Evolutionary conservation across 2,113 vertebrate species (phyloP).

Genomic region (Dendropsophus ebraccatus): DNA sequence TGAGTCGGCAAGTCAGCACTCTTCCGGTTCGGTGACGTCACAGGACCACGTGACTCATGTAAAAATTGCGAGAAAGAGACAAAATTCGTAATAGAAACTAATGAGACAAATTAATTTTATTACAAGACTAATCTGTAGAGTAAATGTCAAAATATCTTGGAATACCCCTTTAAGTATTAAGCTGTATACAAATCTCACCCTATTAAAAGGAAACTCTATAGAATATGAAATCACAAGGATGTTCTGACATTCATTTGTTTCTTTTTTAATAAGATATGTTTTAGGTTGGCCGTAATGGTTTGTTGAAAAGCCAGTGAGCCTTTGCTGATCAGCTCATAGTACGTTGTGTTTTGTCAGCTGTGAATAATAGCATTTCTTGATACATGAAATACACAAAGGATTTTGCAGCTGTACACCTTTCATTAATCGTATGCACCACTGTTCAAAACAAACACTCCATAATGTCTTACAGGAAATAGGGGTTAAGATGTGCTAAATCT

Average conservation of each 20-base stretch:
- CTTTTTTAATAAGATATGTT: not conserved
- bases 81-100: too few relatives aligned
- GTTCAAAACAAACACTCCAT: conserved; percentile 6
- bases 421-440: conserved; percentile 31
- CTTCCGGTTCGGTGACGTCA: too few relatives aligned
- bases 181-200: not conserved
- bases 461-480: conserved; percentile 35
- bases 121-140: too few relatives aligned
- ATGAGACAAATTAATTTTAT: too few relatives aligned
- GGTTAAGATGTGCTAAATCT: conserved; percentile 26
- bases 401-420: conserved; percentile 47
- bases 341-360: conserved; percentile 40
- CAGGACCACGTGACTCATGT: too few relatives aligned
- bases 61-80: too few relatives aligned
- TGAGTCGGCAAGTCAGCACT: too few relatives aligned
- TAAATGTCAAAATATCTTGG: not conserved
- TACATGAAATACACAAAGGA: conserved; percentile 61
- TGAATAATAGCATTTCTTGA: conserved; percentile 46
- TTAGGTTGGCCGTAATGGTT: not conserved
- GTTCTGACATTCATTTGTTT: not conserved
- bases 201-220: not conserved
- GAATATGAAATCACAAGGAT: not conserved
- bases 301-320: not conserved
- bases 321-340: not conserved
- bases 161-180: too few relatives aligned